phyloP scores from a whole-genome alignment of 2,797 vertebrate genomes.

The Enteromius treurensis region DNA sequence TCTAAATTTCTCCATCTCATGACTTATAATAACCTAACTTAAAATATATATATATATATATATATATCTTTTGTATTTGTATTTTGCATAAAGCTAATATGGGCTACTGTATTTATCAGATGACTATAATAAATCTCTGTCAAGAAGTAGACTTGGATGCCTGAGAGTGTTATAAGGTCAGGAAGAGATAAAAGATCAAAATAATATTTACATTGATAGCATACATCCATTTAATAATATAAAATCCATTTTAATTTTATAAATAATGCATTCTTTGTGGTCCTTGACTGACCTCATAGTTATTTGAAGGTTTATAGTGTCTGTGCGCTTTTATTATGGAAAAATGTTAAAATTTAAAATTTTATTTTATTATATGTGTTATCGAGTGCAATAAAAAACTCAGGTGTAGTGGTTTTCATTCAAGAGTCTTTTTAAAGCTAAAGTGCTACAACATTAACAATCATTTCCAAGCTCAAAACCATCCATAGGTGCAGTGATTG shows the following conservation, averaged over 20 bases:
- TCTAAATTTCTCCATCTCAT: neutral
- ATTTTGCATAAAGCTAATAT: neutral
- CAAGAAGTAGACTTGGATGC: neutral
- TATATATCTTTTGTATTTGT: neutral
- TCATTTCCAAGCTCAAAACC: neutral
- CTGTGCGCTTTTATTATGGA: neutral
- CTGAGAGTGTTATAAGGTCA: too few species aligned
- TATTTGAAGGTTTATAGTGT: conserved; percentile 8
- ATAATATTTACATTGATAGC: neutral
- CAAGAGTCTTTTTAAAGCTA: neutral
- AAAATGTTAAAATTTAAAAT: too few species aligned
- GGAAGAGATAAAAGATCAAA: neutral
- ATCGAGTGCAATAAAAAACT: neutral
- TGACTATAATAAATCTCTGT: neutral
- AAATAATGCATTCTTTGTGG: neutral
- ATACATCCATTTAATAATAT: neutral
- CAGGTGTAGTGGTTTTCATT: neutral
- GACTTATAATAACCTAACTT: neutral
- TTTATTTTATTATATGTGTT: conserved; percentile 9
- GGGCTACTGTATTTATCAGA: neutral
- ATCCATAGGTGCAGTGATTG: neutral
- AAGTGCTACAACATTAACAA: neutral
- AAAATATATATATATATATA: too few species aligned
- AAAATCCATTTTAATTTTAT: neutral
- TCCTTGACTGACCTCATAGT: neutral